Conservation (phyloP, 2,888 invertebrate genomes). For the Tridacna gigas region DNA sequence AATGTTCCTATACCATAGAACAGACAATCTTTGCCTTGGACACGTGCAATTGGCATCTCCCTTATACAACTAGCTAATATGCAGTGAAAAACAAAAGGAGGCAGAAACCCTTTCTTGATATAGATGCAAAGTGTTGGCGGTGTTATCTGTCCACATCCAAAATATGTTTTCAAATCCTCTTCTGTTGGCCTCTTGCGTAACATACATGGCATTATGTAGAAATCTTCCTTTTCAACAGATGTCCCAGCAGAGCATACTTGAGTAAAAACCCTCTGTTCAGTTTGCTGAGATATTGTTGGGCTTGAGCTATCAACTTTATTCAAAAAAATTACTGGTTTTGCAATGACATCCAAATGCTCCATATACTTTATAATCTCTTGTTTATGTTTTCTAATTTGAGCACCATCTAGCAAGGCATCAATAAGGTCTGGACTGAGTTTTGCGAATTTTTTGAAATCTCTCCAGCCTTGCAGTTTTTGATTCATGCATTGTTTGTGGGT, state of each 20-base stretch:
- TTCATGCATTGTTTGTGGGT: conserved; percentile 40
- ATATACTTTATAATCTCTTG: conserved; percentile 45
- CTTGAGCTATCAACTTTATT: not conserved
- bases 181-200: not conserved
- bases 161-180: not conserved
- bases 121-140: not conserved
- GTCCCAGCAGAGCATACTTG: not conserved
- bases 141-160: not conserved
- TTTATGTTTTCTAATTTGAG: conserved; percentile 1
- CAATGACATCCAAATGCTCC: conserved; percentile 56
- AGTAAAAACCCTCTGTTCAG: not conserved
- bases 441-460: not conserved
- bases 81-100: not conserved
- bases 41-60: not conserved
- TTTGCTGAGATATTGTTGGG: not conserved
- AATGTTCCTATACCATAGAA: conserved; percentile 15
- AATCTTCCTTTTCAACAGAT: not conserved
- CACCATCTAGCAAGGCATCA: not conserved
- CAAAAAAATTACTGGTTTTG: conserved; percentile 32
- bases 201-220: conserved; percentile 16
- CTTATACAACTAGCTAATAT: not conserved
- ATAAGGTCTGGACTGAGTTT: not conserved
- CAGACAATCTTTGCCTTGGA: not conserved
- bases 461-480: conserved; percentile 13
- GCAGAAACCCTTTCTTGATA: conserved; percentile 1